Conservation (phyloP, 2,888 invertebrate genomes). For the Tyria jacobaeae region DNA sequence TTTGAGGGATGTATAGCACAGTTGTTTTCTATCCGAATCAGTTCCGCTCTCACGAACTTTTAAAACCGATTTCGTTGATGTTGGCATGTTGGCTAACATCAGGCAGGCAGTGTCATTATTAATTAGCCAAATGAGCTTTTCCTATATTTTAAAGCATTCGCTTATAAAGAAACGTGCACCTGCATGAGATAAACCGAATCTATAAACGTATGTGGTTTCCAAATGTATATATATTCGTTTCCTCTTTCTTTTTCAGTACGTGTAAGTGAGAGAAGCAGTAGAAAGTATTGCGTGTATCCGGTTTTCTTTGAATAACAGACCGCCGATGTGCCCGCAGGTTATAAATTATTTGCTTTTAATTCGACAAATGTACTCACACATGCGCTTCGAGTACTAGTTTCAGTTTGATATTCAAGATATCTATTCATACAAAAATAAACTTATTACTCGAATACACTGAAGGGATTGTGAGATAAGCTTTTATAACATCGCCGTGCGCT, state of each 20-base stretch:
- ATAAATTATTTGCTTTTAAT: slow-evolving; percentile 10
- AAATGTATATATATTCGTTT: background rate
- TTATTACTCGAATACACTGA: background rate
- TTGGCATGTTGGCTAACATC: too few species aligned
- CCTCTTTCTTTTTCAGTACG: background rate
- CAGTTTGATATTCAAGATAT: background rate
- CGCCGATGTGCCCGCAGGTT: slow-evolving; percentile 8
- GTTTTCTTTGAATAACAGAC: slow-evolving; percentile 7
- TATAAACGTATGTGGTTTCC: background rate
- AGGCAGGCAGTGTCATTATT: too few species aligned
- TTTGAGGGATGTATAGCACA: too few species aligned
- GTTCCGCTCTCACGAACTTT: too few species aligned
- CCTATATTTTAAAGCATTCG: too few species aligned
- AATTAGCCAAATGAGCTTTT: too few species aligned
- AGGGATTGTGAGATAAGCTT: background rate
- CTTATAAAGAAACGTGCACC: background rate
- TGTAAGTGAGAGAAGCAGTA: background rate
- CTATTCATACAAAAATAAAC: background rate
- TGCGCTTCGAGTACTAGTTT: slow-evolving; percentile 5
- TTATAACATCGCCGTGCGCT: too few species aligned
- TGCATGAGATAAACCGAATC: background rate
- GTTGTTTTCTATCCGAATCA: too few species aligned
- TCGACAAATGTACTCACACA: background rate
- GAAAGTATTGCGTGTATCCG: slow-evolving; percentile 7
- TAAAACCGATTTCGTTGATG: too few species aligned